Evolutionary conservation across 2,113 vertebrate species (phyloP).

Genomic region (Mus spicilegus): DNA sequence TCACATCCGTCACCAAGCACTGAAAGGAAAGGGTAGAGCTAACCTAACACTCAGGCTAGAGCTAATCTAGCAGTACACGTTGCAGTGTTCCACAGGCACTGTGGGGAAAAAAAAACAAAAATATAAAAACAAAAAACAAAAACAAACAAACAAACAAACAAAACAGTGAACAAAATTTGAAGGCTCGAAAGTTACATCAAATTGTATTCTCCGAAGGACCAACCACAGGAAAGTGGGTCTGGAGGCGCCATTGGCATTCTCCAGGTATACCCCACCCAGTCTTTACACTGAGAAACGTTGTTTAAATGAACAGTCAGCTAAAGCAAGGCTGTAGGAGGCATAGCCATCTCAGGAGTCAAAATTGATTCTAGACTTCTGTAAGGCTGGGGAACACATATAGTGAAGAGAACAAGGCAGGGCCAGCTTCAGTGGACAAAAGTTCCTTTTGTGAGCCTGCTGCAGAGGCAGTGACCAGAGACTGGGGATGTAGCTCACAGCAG

Average conservation of each 20-base stretch:
- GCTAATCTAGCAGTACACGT: too few relatives aligned
- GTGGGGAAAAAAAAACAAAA: background rate
- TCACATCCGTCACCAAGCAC: background rate
- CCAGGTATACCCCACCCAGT: accelerated
- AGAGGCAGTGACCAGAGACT: too few relatives aligned
- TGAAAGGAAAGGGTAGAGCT: background rate
- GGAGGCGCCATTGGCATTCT: background rate
- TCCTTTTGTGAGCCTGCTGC: accelerated
- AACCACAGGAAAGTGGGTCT: background rate
- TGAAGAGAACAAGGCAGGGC: background rate
- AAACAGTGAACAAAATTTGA: background rate
- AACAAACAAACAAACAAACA: too few relatives aligned
- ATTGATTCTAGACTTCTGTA: background rate
- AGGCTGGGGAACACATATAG: background rate
- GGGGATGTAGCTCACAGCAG: background rate
- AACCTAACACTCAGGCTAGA: background rate
- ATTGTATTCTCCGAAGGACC: background rate
- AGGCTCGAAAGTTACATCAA: background rate
- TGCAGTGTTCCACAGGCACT: background rate
- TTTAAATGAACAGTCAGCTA: background rate
- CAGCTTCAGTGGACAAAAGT: accelerated
- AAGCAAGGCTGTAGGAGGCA: background rate
- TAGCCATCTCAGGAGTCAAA: background rate
- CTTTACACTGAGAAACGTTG: background rate
- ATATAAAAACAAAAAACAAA: too few relatives aligned